phyloP scores from a whole-genome alignment of 2,888 invertebrate genomes.

The Ichneumoninae sp. region DNA sequence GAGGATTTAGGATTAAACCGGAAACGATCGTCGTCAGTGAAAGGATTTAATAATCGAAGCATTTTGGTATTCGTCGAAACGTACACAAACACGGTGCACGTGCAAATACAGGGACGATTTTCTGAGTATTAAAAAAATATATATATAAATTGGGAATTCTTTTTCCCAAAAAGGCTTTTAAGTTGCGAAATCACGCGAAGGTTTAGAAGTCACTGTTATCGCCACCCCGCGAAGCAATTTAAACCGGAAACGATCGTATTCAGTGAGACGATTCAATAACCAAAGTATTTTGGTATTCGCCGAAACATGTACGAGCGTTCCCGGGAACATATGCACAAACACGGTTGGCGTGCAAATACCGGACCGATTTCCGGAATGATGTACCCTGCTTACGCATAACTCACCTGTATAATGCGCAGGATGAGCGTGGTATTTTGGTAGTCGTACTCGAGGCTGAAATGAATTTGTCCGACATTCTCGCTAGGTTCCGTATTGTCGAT shows the following conservation, averaged over 20 bases:
- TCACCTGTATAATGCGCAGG: conserved; percentile 94
- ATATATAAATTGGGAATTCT: background rate
- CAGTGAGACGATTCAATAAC: background rate
- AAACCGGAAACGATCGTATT: background rate
- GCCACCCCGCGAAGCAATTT: background rate
- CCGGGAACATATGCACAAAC: too few relatives aligned
- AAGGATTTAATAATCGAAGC: background rate
- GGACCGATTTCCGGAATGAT: background rate
- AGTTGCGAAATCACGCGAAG: background rate
- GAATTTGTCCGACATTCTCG: conserved; percentile 97
- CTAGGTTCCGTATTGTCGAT: conserved; percentile 96
- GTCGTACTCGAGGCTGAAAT: conserved; percentile 97
- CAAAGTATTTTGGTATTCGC: background rate
- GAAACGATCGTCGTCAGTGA: background rate
- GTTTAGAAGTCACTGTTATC: background rate
- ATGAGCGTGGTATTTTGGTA: conserved; percentile 97
- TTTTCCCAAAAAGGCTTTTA: background rate
- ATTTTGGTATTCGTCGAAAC: background rate
- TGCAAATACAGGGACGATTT: background rate
- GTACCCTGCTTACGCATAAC: background rate
- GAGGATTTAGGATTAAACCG: background rate
- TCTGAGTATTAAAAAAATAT: background rate
- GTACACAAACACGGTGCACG: background rate
- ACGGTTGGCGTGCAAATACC: too few relatives aligned
- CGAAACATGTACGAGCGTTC: background rate